Evolutionary conservation across 1,140 invertebrate genomes (phyloP).

Genomic region (Ceratosolen fusciceps): DNA sequence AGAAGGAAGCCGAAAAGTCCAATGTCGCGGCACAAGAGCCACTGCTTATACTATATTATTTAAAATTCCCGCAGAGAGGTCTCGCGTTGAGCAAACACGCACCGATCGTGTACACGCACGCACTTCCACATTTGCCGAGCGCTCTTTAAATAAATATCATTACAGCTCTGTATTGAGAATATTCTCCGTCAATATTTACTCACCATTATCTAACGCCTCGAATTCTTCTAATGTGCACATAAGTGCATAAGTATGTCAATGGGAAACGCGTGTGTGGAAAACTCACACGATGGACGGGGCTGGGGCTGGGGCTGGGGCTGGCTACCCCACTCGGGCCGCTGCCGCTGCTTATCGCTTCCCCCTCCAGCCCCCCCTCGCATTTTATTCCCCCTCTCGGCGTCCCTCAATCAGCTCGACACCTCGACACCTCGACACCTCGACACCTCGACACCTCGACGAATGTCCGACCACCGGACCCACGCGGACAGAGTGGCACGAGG

Average conservation of each 20-base stretch:
- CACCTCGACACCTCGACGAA: too few relatives aligned
- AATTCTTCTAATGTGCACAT: background rate
- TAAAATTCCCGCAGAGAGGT: background rate
- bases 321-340: background rate
- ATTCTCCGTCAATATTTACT: conserved; percentile 22
- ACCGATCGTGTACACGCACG: background rate
- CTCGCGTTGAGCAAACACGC: background rate
- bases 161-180: background rate
- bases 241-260: conserved; percentile 1
- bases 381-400: too few relatives aligned
- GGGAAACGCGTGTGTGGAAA: conserved; percentile 54
- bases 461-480: too few relatives aligned
- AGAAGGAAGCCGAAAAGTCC: too few relatives aligned
- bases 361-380: too few relatives aligned
- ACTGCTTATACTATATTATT: background rate
- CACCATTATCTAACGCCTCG: background rate
- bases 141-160: background rate
- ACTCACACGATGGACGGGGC: conserved; percentile 59
- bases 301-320: conserved; percentile 3
- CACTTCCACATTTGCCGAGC: background rate
- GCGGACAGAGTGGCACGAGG: too few relatives aligned
- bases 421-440: too few relatives aligned
- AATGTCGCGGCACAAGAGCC: too few relatives aligned
- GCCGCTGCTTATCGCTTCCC: background rate
- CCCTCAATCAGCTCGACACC: too few relatives aligned